Evolutionary conservation across 2,888 invertebrate species (phyloP), one percentile per base, ranked within the genome.

Genomic region (Dorcus hopei): DNA sequence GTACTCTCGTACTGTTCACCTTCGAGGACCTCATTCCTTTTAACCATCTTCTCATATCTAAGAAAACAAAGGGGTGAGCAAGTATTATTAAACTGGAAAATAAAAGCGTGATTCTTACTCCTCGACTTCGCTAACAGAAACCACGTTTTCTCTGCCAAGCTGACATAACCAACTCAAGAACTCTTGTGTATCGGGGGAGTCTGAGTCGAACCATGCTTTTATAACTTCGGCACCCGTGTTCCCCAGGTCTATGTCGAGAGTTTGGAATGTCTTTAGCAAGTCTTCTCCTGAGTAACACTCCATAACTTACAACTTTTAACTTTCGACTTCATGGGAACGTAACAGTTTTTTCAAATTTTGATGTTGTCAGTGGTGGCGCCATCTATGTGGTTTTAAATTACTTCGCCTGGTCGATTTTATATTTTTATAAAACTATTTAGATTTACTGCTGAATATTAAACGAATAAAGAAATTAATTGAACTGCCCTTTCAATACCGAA

Each of bases 231-330:
- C 7, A 9, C 19, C 42, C 41, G 52, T 52, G 42, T 52, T 53
- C 41, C 55, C 59, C 38, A 56, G 33, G 26, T 59, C 45, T 38
- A 59, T 52, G 33, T 48, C 55, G 52, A 59, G 49, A 19, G 38
- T 49, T 52, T 42, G 23, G n/a, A 59, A 52, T 3, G 52, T 55
- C 26, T 53, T 52, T 38, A 52, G 40, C 23, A 59, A 43, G 7
- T 58, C 49, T 40, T 52, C 52, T 4, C 57, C 51, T 9, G 39
- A 40, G 11, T 39, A 51, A 43, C 38, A 45, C 74, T 96, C 96
- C 0, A 97, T 93, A 67, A 94, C 5, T 42, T 33, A 6, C 26
- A 33, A 33, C 5, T 33, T 7, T 1, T 6, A 6, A 6, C 26
- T 33, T 33, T 33, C 7, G 26, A 33, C 7, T 33, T 5, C 26